Base-by-base conservation (phyloP, 2,888 invertebrate species). In the Harmothoe impar region DNA sequence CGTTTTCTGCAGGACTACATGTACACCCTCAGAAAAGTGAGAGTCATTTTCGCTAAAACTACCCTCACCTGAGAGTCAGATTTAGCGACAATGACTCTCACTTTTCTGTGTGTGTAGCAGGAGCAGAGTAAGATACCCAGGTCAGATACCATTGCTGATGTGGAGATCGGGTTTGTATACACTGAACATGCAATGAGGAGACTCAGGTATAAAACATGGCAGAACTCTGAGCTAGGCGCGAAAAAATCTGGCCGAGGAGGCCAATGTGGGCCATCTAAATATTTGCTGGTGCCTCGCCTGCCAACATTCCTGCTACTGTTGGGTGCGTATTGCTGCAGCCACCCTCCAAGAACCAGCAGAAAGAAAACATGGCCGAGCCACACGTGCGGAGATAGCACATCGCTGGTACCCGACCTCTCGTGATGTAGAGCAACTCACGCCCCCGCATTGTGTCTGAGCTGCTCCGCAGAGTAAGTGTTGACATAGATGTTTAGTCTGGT, bases 251-350 rank as follows among this genome's bases (percentile, higher is more conserved):
- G 29, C 29, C 72, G 3, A 29, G 72, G 15, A 62, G 23, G n/a
- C 62, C 62, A 29, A 72, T 72, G 72, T 72, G 72, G 72, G 72
- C 72, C 72, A 72, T 72, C 72, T 15, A 72, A 72, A 72, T 72
- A 72, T 72, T 72, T 72, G 72, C 72, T 72, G 72, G 72, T 72
- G 72, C 72, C 72, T 25, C 0, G 25, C 72, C 29, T 29, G 72
- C 72, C 72, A 72, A 72, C 72, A 72, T 72, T 72, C 72, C 72
- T 72, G 72, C 72, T 72, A 29, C 72, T 72, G n/a, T 72, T 1
- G n/a, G 72, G 29, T 29, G 72, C 25, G 7, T 72, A 72, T 72
- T 72, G 72, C 72, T 25, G 25, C 29, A 15, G 72, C 25, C 72
- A 72, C 23, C 25, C 72, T 72, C 15, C 72, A 25, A 29, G 72